phyloP scores from a whole-genome alignment of 2,113 vertebrate species.

The Xenus cinereus region DNA sequence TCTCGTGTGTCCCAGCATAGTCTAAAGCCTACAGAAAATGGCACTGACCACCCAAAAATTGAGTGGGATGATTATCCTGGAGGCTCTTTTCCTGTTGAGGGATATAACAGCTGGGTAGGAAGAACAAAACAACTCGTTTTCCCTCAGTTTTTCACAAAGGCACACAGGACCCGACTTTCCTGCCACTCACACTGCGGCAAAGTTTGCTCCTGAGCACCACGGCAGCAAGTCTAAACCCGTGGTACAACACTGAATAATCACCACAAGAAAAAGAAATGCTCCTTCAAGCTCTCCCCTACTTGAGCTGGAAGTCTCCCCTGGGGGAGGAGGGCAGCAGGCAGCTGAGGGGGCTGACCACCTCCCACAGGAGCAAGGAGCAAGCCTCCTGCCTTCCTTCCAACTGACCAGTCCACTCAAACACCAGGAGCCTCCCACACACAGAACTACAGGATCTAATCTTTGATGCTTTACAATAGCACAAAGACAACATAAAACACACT shows the following conservation, averaged over 20 bases:
- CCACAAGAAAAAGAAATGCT: neutral
- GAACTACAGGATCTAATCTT: neutral
- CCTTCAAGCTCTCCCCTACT: neutral
- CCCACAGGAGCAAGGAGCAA: neutral
- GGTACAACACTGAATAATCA: neutral
- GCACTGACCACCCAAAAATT: neutral
- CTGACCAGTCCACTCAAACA: neutral
- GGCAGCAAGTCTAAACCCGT: neutral
- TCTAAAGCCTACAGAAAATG: neutral
- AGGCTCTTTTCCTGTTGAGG: neutral
- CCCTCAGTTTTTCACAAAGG: neutral
- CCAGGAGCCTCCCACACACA: neutral
- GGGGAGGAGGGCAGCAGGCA: neutral
- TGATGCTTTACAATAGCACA: neutral
- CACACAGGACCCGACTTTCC: neutral
- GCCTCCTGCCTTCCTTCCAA: neutral
- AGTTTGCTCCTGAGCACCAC: neutral
- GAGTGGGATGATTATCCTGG: neutral
- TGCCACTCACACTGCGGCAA: neutral
- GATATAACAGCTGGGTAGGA: neutral
- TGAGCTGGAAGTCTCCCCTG: neutral
- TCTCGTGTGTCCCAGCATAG: neutral
- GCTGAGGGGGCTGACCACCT: neutral
- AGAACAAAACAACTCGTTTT: neutral
- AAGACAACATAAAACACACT: slow-evolving; percentile 1